phyloP scores from a whole-genome alignment of 2,113 vertebrate species.

The Sander vitreus region DNA sequence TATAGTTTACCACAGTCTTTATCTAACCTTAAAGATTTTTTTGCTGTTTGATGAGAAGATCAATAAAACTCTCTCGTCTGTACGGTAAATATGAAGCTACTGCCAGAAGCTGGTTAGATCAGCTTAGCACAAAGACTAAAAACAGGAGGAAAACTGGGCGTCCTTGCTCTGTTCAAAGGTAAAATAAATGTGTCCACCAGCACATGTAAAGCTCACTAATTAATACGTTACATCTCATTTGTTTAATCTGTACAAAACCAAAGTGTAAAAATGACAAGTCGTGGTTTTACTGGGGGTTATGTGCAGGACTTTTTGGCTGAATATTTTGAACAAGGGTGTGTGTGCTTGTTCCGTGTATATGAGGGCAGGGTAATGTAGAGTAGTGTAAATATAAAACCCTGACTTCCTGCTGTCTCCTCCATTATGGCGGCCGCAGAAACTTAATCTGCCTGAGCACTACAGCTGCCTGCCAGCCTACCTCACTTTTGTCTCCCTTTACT shows the following conservation, averaged over 20 bases:
- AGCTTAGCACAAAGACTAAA: not conserved
- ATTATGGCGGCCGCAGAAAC: slow-evolving; percentile 80
- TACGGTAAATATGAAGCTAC: not conserved
- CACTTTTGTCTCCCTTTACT: slow-evolving; percentile 37
- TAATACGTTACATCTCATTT: not conserved
- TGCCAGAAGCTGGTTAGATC: not conserved
- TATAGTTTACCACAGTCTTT: not conserved
- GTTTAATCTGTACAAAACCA: not conserved
- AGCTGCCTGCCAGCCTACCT: slow-evolving; percentile 56
- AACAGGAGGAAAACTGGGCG: not conserved
- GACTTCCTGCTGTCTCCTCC: slow-evolving; percentile 82
- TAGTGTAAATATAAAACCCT: slow-evolving; percentile 85
- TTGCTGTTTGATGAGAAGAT: not conserved
- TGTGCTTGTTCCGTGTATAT: slow-evolving; percentile 46
- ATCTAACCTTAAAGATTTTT: not conserved
- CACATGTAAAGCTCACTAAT: not conserved
- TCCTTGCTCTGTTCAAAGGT: not conserved
- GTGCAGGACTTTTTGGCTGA: slow-evolving; percentile 20
- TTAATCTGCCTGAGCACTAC: slow-evolving; percentile 68
- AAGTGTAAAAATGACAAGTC: not conserved
- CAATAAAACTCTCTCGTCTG: not conserved
- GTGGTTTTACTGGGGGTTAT: slow-evolving; percentile 2
- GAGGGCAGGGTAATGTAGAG: slow-evolving; percentile 76
- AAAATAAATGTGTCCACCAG: not conserved
- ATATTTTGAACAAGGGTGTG: slow-evolving; percentile 23